Base-by-base conservation (phyloP, 2,113 vertebrate genomes). In the Ceratotherium simum region DNA sequence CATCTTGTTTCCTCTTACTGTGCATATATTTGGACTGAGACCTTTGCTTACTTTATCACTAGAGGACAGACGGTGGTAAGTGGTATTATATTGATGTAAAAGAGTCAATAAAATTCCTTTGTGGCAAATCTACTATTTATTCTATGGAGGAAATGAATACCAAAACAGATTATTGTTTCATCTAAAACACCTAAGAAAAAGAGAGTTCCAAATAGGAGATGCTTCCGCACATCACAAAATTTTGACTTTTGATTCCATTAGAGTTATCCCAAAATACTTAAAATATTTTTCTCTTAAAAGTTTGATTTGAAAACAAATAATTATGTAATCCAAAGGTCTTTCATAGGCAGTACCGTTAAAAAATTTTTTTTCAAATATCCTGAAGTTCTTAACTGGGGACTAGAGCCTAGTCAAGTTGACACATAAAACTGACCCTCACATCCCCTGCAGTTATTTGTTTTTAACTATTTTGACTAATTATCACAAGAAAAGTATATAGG, bases 391-490 rank as follows among this genome's bases (percentile, higher is more conserved):
- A 72, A 69, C 46, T 89, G 27, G 17, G 20, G n/a, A 62, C 48
- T 7, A 62, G 20, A 78, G 17, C 29, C 14, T 31, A 65, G 23
- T 70, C 6, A 87, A 81, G 27, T 5, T 79, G 64, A 92, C n/a
- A 80, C 27, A 39, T 16, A 39, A 67, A 85, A 42, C 46, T 39
- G 5, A 65, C 39, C 25, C 13, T 73, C 51, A 72, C 4, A 56
- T 33, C 2, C 4, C 2, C 8, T 76, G 20, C 54, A 33, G 18
- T 20, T 90, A 29, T 67, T 75, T 76, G 5, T 39, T 39, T 86
- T 33, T 70, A 83, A 88, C 51, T 60, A 51, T 81, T 95, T 85
- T 94, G 64, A 82, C 56, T 42, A 87, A 79, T 79, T 75, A 39
- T 85, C 31, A 95, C 9, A 64, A 83, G 27, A 82, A 96, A 96